Percentiles rank a stretch among this genome's conserved stretches.
Evolutionary conservation across 2,888 invertebrate species (phyloP).

Genomic region (Nemotelus pantherinus): DNA sequence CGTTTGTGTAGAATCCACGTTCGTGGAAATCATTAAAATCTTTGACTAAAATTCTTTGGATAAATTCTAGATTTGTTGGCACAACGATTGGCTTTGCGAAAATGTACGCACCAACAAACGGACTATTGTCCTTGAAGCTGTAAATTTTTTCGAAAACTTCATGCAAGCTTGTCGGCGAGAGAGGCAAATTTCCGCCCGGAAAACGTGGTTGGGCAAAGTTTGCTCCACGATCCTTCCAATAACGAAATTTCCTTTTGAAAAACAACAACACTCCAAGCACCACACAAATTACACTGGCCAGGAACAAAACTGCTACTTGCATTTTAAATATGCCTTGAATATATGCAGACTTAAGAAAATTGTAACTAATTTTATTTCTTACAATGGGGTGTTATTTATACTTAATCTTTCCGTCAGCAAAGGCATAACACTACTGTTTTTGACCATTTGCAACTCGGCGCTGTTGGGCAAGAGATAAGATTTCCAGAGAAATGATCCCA

Average conservation of each 20-base stretch:
- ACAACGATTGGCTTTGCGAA: slow-evolving; percentile 49
- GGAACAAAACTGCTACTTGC: no score
- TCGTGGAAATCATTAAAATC: slow-evolving; percentile 58
- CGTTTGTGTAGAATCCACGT: slow-evolving; percentile 55
- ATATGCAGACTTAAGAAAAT: no score
- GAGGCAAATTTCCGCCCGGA: slow-evolving; percentile 55
- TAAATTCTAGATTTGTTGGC: slow-evolving; percentile 53
- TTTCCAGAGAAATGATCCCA: no score
- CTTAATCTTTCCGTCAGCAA: no score
- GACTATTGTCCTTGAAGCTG: slow-evolving; percentile 40
- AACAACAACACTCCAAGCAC: not conserved
- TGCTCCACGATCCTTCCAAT: slow-evolving; percentile 54
- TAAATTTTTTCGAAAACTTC: slow-evolving; percentile 30
- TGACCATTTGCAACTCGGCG: no score
- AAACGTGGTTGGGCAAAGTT: slow-evolving; percentile 52
- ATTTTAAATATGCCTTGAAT: no score
- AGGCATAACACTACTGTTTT: no score
- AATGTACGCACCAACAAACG: slow-evolving; percentile 49
- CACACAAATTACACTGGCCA: no score
- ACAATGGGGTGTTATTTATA: no score
- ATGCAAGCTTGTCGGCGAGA: slow-evolving; percentile 39
- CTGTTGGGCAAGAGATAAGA: no score
- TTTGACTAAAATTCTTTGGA: slow-evolving; percentile 55
- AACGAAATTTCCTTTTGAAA: slow-evolving; percentile 45
- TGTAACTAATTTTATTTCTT: no score